Evolutionary conservation across 2,113 vertebrate genomes (phyloP), one percentile per base, ranked within the genome.

Genomic region (Aegithalos caudatus): DNA sequence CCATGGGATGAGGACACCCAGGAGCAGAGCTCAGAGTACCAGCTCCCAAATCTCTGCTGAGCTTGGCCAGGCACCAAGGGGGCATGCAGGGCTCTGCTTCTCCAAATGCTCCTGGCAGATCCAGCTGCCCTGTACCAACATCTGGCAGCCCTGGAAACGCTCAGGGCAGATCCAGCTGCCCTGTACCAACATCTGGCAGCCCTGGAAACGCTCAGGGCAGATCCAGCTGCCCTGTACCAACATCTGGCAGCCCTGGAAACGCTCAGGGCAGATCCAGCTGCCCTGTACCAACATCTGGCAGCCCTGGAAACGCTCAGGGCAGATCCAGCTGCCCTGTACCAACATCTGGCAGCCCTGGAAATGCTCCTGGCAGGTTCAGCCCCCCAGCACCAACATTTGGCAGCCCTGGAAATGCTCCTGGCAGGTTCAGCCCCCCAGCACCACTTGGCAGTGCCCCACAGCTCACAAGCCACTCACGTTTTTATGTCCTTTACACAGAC

Each of bases 51-150:
- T 20, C 60, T 57, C 44, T 6, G 44, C 38, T 38, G 38, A 14
- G 23, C 53, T 38, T 66, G 69, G 61, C 24, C 45, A 12, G 38
- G 21, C 61, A 18, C 24, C 13, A 24, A 0, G 19, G 24, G 51
- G 19, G 37, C 37, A 58, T 35, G 14, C 48, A 24, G 62, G 62
- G 56, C 31, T 71, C 66, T 1, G 0, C 24, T 12, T 12, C 37
- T 16, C 3, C 1, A 72, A 37, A 53, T 0, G 1, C 10, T 25
- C 20, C 7, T 14, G 25, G 21, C 24, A 12, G 24, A 7, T 4
- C 13, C 29, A 54, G 27, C 37, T 8, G 4, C 14, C 6, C 54
- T 9, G 14, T 1, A 48, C 54, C 44, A 35, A 42, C 8, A 29
- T 29, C 9, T 44, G 60, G 24, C 24, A 42, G 6, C 5, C 29